Conservation (phyloP, 2,888 invertebrate genomes). For the Cantharis rustica region DNA sequence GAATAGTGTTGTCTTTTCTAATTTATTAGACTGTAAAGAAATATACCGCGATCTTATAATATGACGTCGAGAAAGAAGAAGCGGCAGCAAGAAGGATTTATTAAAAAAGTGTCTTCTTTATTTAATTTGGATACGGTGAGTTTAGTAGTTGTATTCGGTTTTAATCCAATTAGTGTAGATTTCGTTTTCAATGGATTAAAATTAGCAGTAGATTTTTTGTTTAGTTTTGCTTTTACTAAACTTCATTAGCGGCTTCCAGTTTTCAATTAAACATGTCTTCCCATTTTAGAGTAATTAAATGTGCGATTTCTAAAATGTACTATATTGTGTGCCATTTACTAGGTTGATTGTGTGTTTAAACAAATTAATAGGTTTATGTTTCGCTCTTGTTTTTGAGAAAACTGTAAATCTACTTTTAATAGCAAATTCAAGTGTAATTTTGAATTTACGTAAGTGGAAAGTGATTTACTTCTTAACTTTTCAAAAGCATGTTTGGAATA, state of each 20-base stretch:
- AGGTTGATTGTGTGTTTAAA: background rate
- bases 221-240: background rate
- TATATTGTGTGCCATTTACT: background rate
- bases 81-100: conserved; percentile 73
- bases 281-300: background rate
- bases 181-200: background rate
- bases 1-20: conserved; percentile 15
- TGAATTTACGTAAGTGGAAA: background rate
- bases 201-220: background rate
- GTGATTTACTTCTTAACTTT: background rate
- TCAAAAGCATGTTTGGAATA: background rate
- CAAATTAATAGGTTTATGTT: background rate
- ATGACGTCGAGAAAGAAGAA: conserved; percentile 73
- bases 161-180: background rate
- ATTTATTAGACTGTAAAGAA: conserved; percentile 12
- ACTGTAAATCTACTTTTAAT: background rate
- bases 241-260: background rate
- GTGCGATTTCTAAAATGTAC: background rate
- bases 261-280: background rate
- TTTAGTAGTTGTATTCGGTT: conserved; percentile 25
- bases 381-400: background rate
- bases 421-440: background rate
- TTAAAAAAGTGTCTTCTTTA: conserved; percentile 86
- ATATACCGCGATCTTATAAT: conserved; percentile 9
- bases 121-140: conserved; percentile 88